A percentile compares a stretch with the other conserved stretches of the same genome.
phyloP scores from a whole-genome alignment of 1,140 invertebrate species.

The Drosophila serrata region DNA sequence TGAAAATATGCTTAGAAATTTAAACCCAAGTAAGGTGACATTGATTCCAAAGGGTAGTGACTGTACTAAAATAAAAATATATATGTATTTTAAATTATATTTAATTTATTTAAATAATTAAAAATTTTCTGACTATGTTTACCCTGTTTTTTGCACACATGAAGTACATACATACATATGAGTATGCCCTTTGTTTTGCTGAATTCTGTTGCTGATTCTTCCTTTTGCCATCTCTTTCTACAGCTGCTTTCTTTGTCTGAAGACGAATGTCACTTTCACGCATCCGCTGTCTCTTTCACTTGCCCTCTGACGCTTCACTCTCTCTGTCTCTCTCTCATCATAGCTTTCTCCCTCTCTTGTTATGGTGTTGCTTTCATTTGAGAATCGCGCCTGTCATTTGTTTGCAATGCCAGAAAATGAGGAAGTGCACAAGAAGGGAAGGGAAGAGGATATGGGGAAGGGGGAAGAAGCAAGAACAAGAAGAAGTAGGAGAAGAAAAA shows the following conservation, averaged over 20 bases:
- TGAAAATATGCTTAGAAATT: neutral
- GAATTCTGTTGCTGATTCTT: constrained; percentile 2
- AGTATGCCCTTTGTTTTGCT: constrained; percentile 10
- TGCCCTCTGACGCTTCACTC: neutral
- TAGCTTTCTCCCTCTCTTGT: neutral
- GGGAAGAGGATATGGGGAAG: neutral
- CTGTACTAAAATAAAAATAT: neutral
- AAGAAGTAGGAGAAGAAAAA: neutral
- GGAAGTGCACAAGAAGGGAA: neutral
- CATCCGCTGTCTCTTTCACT: constrained; percentile 3
- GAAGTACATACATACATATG: neutral
- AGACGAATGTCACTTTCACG: constrained; percentile 79
- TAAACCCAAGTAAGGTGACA: neutral
- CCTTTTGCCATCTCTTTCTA: constrained; percentile 10
- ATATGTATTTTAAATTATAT: neutral
- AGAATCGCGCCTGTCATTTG: constrained; percentile 59
- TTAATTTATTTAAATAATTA: neutral
- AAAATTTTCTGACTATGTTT: neutral
- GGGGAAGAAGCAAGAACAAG: neutral
- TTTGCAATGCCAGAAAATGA: constrained; percentile 31
- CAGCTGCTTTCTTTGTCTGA: constrained; percentile 39
- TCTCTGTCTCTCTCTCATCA: constrained; percentile 1
- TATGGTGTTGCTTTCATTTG: constrained; percentile 55
- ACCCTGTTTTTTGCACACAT: constrained; percentile 27
- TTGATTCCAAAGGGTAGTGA: neutral